Conservation (phyloP, 2,113 vertebrate species). For the Clarias macrocephalus region DNA sequence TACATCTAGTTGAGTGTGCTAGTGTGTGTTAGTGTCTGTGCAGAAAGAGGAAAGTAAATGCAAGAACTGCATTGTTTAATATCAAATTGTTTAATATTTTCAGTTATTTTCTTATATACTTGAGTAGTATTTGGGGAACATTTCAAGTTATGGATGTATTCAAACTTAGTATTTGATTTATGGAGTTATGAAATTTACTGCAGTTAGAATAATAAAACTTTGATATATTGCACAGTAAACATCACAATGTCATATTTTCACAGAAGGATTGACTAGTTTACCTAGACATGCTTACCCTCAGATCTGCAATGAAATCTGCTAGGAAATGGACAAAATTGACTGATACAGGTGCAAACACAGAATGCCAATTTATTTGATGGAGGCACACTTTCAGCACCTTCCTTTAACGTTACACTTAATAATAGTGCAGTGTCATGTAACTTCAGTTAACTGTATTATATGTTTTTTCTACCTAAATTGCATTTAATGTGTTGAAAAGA, state of each 20-base stretch:
- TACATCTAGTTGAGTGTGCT: slow-evolving; percentile 22
- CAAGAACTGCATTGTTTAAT: neutral
- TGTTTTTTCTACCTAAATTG: slow-evolving; percentile 56
- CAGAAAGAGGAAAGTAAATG: neutral
- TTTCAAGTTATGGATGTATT: neutral
- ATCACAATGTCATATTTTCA: neutral
- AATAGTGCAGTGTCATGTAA: slow-evolving; percentile 6
- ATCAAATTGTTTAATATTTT: neutral
- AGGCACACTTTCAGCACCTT: neutral
- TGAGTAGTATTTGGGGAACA: neutral
- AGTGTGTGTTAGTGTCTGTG: slow-evolving; percentile 5
- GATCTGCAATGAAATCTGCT: neutral
- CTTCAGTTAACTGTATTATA: neutral
- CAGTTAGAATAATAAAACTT: neutral
- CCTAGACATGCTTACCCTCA: neutral
- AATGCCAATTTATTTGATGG: neutral
- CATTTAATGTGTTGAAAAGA: slow-evolving; percentile 84
- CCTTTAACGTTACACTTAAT: neutral
- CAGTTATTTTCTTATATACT: neutral
- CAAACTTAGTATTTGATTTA: neutral
- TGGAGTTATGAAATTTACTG: neutral
- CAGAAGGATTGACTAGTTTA: neutral
- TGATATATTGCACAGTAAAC: neutral
- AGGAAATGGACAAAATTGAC: neutral
- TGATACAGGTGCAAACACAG: neutral